Percentiles rank a stretch among this genome's conserved stretches.
Conservation (phyloP, 2,888 invertebrate genomes). For the Pristionchus exspectatus region DNA sequence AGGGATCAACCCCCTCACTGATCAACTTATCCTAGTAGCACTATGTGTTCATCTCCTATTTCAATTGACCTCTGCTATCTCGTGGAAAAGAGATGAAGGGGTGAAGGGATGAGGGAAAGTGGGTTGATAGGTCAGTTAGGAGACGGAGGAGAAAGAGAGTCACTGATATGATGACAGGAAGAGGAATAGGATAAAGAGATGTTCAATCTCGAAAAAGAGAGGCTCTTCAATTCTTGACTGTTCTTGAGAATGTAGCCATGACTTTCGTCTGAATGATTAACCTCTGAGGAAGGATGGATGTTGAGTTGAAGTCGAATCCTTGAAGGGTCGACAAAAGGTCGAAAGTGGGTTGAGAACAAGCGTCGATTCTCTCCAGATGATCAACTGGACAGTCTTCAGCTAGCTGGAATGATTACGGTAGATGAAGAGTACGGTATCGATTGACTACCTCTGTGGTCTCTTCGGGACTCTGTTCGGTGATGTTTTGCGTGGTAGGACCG, state of each 20-base stretch:
- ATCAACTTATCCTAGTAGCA: background rate
- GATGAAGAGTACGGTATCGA: slow-evolving; percentile 32
- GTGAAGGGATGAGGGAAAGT: slow-evolving; percentile 31
- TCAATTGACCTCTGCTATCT: slow-evolving; percentile 48
- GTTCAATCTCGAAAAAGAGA: slow-evolving; percentile 1
- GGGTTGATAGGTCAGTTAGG: slow-evolving; percentile 49
- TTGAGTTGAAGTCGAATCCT: slow-evolving; percentile 48
- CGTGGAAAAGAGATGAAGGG: background rate
- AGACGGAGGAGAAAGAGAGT: slow-evolving; percentile 28
- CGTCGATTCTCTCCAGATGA: slow-evolving; percentile 67
- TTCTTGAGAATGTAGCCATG: slow-evolving; percentile 41
- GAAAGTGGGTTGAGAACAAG: slow-evolving; percentile 68
- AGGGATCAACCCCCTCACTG: background rate
- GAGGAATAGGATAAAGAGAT: background rate
- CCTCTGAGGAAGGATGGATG: slow-evolving; percentile 51
- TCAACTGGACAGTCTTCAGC: slow-evolving; percentile 61
- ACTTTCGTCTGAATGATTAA: background rate
- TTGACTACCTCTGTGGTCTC: background rate
- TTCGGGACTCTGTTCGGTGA: background rate
- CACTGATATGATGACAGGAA: slow-evolving; percentile 16
- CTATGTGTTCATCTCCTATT: slow-evolving; percentile 15
- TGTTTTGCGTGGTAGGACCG: background rate
- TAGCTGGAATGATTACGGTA: background rate
- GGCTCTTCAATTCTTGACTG: slow-evolving; percentile 3
- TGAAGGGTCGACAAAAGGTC: slow-evolving; percentile 58